A percentile compares a stretch with the other conserved stretches of the same genome.
These are phyloP conservation scores for Phasianus colchicus DNA, from an alignment of 2,113 vertebrate genomes.

Conservation along the genomic window DNA sequence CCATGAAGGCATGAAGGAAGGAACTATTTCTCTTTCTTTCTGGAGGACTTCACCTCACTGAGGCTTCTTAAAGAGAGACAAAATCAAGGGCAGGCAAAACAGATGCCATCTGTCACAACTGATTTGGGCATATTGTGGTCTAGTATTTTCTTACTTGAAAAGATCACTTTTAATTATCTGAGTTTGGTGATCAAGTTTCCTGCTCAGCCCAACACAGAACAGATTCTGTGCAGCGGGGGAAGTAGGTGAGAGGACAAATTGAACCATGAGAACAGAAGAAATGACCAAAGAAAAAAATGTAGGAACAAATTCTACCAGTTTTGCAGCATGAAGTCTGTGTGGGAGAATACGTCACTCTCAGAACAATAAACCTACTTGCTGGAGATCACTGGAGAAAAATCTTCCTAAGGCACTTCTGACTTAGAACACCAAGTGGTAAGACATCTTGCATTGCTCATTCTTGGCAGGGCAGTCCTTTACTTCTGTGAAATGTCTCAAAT, in stretches of 20 bases:
- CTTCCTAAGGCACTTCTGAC: not conserved
- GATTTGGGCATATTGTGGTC: not conserved
- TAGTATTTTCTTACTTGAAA: not conserved
- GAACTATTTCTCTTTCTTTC: not conserved
- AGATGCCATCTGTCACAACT: constrained; percentile 35
- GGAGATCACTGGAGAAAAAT: not conserved
- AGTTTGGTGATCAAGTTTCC: not conserved
- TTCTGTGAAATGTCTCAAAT: not conserved
- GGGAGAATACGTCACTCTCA: not conserved
- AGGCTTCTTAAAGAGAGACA: not conserved
- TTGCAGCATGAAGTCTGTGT: not conserved
- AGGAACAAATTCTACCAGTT: not conserved
- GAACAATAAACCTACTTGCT: not conserved
- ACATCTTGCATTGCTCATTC: not conserved
- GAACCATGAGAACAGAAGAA: not conserved
- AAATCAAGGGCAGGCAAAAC: constrained; percentile 7
- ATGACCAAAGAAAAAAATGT: not conserved
- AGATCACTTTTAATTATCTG: not conserved
- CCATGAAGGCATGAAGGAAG: not conserved
- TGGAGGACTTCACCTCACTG: not conserved
- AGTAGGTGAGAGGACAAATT: not conserved
- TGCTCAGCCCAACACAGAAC: not conserved
- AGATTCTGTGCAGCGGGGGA: not conserved
- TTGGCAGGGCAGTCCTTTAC: not conserved
- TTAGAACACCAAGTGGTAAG: not conserved